Conservation (phyloP, 2,888 invertebrate species). For the Automeris io region DNA sequence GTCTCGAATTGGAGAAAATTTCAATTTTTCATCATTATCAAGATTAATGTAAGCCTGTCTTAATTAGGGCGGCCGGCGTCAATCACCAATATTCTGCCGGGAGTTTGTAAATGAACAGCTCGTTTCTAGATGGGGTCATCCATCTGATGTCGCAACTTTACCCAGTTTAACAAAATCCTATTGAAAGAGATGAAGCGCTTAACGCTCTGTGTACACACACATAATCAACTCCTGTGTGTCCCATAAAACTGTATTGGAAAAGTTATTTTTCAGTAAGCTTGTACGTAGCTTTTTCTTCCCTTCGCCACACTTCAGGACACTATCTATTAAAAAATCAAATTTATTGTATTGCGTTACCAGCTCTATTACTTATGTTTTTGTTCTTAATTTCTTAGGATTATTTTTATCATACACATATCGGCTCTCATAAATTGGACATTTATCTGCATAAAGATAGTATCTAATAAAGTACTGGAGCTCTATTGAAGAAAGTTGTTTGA, state of each 20-base stretch:
- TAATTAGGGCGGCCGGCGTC: slow-evolving; percentile 52
- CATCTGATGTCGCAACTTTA: slow-evolving; percentile 25
- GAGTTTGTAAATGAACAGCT: slow-evolving; percentile 35
- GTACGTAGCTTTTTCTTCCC: too few relatives aligned
- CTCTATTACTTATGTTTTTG: too few relatives aligned
- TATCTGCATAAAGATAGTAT: too few relatives aligned
- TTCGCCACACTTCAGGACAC: too few relatives aligned
- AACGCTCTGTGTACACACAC: not conserved
- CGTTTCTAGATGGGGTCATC: slow-evolving; percentile 25
- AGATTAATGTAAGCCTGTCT: slow-evolving; percentile 48
- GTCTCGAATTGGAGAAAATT: not conserved
- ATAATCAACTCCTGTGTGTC: not conserved
- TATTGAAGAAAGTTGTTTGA: too few relatives aligned
- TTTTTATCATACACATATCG: too few relatives aligned
- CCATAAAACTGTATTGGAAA: slow-evolving; percentile 4
- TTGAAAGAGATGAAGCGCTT: not conserved
- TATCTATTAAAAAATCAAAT: too few relatives aligned
- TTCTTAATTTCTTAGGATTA: too few relatives aligned
- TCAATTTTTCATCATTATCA: slow-evolving; percentile 30
- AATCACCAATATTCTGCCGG: slow-evolving; percentile 35
- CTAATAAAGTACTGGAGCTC: too few relatives aligned
- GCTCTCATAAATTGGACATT: too few relatives aligned
- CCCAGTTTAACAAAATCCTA: slow-evolving; percentile 1
- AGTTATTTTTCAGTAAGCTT: not conserved
- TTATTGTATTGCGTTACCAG: too few relatives aligned